Conservation (phyloP, 2,113 vertebrate genomes). For the Paramisgurnus dabryanus region DNA sequence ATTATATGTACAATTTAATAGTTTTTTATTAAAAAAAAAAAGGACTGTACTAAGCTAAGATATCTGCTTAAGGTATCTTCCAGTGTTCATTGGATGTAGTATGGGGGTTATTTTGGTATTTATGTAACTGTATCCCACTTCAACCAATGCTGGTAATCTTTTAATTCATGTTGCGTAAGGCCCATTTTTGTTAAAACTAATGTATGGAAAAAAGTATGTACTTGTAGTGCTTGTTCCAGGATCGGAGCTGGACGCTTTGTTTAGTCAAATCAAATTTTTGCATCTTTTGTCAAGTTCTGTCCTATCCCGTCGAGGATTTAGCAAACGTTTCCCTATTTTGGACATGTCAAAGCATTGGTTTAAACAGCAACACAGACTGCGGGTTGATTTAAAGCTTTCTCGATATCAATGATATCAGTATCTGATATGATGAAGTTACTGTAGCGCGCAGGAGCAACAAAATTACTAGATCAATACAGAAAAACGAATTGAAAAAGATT, state of each 20-base stretch:
- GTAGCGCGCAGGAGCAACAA: neutral
- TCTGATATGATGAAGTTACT: neutral
- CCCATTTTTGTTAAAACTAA: neutral
- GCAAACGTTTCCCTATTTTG: neutral
- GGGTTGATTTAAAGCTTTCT: neutral
- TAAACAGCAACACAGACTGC: neutral
- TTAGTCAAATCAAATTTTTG: slow-evolving; percentile 57
- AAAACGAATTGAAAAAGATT: neutral
- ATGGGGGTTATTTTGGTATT: neutral
- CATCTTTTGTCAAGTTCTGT: slow-evolving; percentile 33
- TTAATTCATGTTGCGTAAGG: slow-evolving; percentile 6
- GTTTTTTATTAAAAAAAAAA: too few relatives aligned
- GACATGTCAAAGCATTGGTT: neutral
- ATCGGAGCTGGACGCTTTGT: slow-evolving; percentile 32
- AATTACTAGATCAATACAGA: neutral
- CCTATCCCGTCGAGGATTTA: neutral
- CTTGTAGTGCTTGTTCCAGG: neutral
- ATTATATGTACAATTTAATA: too few relatives aligned
- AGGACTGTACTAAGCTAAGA: neutral
- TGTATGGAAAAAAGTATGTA: neutral
- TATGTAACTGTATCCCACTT: neutral
- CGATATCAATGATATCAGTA: neutral
- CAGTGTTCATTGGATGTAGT: neutral
- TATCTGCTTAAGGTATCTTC: neutral
- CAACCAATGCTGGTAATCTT: too few relatives aligned